Base-by-base conservation (phyloP, 2,113 vertebrate species). In the Corythaeola cristata region DNA sequence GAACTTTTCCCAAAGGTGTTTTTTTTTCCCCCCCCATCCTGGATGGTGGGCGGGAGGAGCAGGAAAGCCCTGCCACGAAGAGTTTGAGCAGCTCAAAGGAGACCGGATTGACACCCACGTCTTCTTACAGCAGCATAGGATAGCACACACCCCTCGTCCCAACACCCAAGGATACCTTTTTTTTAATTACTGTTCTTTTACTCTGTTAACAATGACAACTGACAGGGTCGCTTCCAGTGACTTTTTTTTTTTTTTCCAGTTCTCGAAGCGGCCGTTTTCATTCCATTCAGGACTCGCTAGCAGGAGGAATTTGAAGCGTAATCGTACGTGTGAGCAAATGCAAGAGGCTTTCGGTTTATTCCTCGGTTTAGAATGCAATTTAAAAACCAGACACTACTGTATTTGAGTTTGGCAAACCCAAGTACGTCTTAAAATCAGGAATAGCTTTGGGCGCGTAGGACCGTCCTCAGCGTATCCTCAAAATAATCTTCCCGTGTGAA, bases 181-280 rank as follows among this genome's bases (percentile, higher is more conserved):
- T 26, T 22, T 55, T 73, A 30, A 53, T 62, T 74, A 8, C 66
- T 49, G 52, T 82, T 35, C 24, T 45, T 96, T 89, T 60, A 8
- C 85, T 69, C 86, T 45, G 7, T 64, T 71, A 56, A 56, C 12
- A 11, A 8, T 24, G 62, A 50, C 24, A 39, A 85, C 87, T 74
- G 89, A 53, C 4, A 3, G 85, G 56, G 67, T 89, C 35, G n/a
- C 91, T 97, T 95, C 93, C 90, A 81, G 94, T 90, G 89, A 96
- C 96, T 96, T 96, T 27, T 63, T 96, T 92, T 95, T 44, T 39
- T 44, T 44, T 96, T 97, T 94, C 80, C 90, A 93, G 94, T 94
- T 96, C 93, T 95, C 4, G 55, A 94, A 94, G 96, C 72, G n/a
- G 35, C 92, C 30, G 1, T 41, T 97, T 97, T 96, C 64, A 80